Conservation (phyloP, 2,113 vertebrate genomes). For the Varanus komodoensis region DNA sequence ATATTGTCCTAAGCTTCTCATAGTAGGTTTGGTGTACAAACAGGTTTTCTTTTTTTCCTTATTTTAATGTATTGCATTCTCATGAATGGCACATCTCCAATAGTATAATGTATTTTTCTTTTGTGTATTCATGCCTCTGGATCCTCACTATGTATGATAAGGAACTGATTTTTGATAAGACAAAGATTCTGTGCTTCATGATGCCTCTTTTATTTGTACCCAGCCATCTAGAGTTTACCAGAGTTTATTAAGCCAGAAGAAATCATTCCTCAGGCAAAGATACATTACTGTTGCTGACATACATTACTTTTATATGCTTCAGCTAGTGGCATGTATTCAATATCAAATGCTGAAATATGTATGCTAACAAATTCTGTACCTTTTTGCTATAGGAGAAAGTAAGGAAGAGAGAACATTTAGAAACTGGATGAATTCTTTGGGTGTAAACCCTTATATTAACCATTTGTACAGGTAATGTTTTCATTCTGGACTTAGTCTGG, state of each 20-base stretch:
- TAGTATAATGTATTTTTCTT: background rate
- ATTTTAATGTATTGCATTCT: background rate
- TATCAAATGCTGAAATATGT: conserved; percentile 1
- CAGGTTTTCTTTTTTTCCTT: background rate
- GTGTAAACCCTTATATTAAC: conserved; percentile 91
- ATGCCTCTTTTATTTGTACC: background rate
- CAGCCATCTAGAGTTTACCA: background rate
- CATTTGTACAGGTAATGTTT: conserved; percentile 90
- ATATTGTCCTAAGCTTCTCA: background rate
- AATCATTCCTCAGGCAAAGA: background rate
- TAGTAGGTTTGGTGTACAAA: background rate
- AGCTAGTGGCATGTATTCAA: conserved; percentile 38
- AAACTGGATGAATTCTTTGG: conserved; percentile 99
- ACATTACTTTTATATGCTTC: background rate
- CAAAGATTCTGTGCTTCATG: background rate
- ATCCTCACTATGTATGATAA: background rate
- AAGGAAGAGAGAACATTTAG: conserved; percentile 94
- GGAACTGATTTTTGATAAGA: conserved; percentile 15
- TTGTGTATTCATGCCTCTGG: too few relatives aligned
- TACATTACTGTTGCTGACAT: background rate
- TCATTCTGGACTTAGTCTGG: background rate
- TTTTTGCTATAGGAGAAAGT: conserved; percentile 83
- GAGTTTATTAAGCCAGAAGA: background rate
- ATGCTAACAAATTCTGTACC: conserved; percentile 55
- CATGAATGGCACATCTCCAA: background rate